Percentiles rank a stretch among this genome's conserved stretches.
Evolutionary conservation across 1,140 invertebrate species (phyloP).

Genomic region (Drosophila pectinifera): DNA sequence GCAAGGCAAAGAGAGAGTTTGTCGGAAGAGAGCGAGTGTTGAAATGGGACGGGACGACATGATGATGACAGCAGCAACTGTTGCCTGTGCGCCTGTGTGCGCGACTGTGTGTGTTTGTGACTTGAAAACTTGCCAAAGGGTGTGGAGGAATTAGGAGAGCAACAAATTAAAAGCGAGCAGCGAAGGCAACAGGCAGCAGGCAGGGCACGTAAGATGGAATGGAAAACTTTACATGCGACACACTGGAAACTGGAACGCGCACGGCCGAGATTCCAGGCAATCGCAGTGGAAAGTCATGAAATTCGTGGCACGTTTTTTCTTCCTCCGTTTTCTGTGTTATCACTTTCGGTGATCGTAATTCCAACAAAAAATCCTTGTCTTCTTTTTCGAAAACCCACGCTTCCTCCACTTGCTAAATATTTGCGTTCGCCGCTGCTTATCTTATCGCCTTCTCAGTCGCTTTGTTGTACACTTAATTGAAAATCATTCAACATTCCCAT

Average conservation of each 20-base stretch:
- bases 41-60: conserved; percentile 18
- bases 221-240: conserved; percentile 35
- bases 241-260: conserved; percentile 27
- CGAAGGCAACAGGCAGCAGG: conserved; percentile 18
- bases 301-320: conserved; percentile 36
- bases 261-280: conserved; percentile 20
- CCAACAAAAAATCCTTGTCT: conserved; percentile 56
- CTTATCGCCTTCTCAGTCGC: conserved; percentile 55
- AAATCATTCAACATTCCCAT: conserved; percentile 43
- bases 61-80: conserved; percentile 21
- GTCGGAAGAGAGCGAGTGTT: conserved; percentile 5
- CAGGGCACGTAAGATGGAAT: conserved; percentile 17
- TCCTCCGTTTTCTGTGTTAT: conserved; percentile 25
- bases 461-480: conserved; percentile 74
- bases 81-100: conserved; percentile 3
- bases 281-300: conserved; percentile 33
- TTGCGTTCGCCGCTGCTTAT: conserved; percentile 52
- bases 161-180: conserved; percentile 27
- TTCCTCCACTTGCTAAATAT: conserved; percentile 54
- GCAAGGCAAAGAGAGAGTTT: background rate
- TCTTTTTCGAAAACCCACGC: conserved; percentile 26
- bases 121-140: conserved; percentile 75
- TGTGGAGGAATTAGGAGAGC: conserved; percentile 54
- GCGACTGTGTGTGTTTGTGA: conserved; percentile 9
- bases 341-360: conserved; percentile 33